Base-by-base conservation (phyloP, 1,140 invertebrate species). In the Megalopta genalis region DNA sequence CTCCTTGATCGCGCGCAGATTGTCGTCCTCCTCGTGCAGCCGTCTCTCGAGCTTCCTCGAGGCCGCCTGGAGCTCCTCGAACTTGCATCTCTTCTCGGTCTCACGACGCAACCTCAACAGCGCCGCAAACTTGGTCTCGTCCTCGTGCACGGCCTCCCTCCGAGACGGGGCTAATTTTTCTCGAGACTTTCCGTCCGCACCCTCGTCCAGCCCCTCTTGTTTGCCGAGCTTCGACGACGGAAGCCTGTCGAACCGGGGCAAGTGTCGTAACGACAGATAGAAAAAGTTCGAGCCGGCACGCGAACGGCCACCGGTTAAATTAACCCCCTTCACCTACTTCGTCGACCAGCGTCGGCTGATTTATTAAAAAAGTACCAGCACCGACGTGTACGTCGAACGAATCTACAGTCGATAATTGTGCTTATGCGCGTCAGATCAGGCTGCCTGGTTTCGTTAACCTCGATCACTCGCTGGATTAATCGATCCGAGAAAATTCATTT, bases 61-160 rank as follows among this genome's bases (percentile, higher is more conserved):
- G 1, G 87, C 89, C 0, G 83, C 88, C 49, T 90, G 89, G 68
- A 92, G 81, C n/a, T 91, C 90, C 52, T 90, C 88, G 67, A 90
- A 90, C 81, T 90, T 91, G 3, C 85, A 88, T 73, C 83, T 82
- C 37, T 86, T 86, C 16, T 88, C 87, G 0, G 73, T 74, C 32
- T 89, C 87, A n/a, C 85, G 82, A 21, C 82, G 64, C 25, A 68
- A 66, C 25, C 57, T 66, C 60, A 80, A 57, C 60, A 73, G 16
- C 9, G 68, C 78, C 23, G 67, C 70, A 23, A 85, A 85, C 64
- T 85, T 87, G 7, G 66, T 67, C 69, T 86, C 84, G 16, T 87
- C 85, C 21, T 86, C 83, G n/a, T 82, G 82, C 60, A 62, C 46
- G 12, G 49, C 18, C 52, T 82, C 84, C 54, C 60, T 76, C 27